These are phyloP conservation scores for Lycaon pictus DNA, from an alignment of 2,113 vertebrate species.

Conservation along the genomic window DNA sequence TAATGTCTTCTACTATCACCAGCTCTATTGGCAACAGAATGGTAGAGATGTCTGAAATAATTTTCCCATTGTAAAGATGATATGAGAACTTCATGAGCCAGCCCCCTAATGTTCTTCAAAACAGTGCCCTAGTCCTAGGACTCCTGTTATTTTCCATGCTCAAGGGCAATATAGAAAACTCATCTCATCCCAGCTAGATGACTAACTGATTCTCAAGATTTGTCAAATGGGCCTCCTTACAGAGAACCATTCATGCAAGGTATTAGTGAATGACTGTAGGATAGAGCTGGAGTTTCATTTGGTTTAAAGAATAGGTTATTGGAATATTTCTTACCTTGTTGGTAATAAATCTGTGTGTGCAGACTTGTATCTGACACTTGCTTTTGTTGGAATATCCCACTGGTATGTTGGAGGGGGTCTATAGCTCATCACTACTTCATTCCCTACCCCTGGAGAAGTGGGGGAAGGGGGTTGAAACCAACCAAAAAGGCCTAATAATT, in stretches of 20 bases:
- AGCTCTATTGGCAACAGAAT: neutral
- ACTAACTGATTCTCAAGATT: neutral
- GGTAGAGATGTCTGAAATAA: neutral
- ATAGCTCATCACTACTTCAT: neutral
- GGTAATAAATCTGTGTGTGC: neutral
- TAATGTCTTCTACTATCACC: neutral
- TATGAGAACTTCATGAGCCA: neutral
- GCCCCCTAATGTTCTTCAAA: neutral
- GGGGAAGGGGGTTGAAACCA: neutral
- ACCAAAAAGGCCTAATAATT: neutral
- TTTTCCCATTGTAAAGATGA: neutral
- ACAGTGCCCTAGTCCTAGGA: neutral
- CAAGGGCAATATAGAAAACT: neutral
- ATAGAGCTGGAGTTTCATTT: neutral
- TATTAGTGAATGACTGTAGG: neutral
- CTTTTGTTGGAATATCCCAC: neutral
- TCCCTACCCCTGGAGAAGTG: too few relatives aligned
- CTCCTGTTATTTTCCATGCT: neutral
- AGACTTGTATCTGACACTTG: neutral
- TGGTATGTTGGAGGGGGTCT: neutral
- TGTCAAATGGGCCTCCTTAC: neutral
- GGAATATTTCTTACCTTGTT: neutral
- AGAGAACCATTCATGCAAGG: neutral
- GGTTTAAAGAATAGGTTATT: neutral
- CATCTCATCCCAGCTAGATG: neutral